phyloP scores from a whole-genome alignment of 2,113 vertebrate species.

The Dinomys branickii region DNA sequence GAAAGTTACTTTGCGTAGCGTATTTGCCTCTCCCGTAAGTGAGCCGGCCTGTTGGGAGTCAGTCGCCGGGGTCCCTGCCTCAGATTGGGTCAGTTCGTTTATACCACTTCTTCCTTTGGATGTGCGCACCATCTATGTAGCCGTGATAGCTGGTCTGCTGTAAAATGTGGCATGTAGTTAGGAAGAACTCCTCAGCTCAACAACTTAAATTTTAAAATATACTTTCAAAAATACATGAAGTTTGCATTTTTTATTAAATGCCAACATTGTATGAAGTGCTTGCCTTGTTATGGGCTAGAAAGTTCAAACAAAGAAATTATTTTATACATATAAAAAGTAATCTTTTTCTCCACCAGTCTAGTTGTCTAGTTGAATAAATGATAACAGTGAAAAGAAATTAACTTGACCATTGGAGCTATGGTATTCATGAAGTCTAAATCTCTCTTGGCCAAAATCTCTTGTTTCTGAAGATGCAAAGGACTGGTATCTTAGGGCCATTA shows the following conservation, averaged over 20 bases:
- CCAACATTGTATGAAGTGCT: neutral
- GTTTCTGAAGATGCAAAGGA: neutral
- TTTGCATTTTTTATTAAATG: conserved; percentile 50
- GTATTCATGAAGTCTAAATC: conserved; percentile 22
- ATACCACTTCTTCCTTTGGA: neutral
- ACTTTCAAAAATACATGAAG: conserved; percentile 35
- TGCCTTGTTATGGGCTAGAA: neutral
- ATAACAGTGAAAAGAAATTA: neutral
- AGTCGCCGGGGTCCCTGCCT: neutral
- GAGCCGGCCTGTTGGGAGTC: neutral
- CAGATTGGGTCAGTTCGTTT: neutral
- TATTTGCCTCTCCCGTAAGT: neutral
- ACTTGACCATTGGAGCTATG: neutral
- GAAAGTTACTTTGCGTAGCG: neutral
- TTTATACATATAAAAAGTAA: neutral
- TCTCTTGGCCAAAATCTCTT: conserved; percentile 12
- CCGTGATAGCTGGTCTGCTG: conserved; percentile 1
- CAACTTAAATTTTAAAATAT: conserved; percentile 48
- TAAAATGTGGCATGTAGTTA: neutral
- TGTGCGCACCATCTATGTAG: neutral
- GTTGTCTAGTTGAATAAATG: neutral
- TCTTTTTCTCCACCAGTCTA: neutral
- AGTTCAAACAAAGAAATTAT: conserved; percentile 8
- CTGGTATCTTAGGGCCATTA: neutral
- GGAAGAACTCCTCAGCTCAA: neutral